These are phyloP conservation scores for Oryzias sinensis DNA, from an alignment of 2,797 vertebrate genomes.

Conservation along the genomic window DNA sequence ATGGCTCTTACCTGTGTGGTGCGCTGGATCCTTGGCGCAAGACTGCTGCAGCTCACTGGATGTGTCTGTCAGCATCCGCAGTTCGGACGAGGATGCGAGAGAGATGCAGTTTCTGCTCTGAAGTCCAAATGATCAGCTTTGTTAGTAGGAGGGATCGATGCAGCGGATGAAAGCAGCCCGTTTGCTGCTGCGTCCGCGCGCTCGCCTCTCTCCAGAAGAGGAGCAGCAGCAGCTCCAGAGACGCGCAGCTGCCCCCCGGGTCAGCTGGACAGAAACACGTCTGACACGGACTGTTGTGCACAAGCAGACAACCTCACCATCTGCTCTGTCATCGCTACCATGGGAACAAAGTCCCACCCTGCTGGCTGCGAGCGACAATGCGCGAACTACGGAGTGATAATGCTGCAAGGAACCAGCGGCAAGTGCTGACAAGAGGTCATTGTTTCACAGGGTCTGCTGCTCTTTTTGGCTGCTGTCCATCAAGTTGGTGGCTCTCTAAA, in stretches of 20 bases:
- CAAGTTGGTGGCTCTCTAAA: background rate
- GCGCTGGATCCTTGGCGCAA: constrained; percentile 40
- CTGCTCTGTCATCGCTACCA: constrained; percentile 62
- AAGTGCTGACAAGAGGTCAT: background rate
- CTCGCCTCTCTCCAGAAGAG: constrained; percentile 18
- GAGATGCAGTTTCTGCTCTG: constrained; percentile 11
- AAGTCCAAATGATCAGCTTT: constrained; percentile 7
- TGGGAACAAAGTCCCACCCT: constrained; percentile 58
- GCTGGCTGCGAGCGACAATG: constrained; percentile 17
- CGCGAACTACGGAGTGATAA: constrained; percentile 8
- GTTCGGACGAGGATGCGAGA: constrained; percentile 33
- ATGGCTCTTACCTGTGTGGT: constrained; percentile 60
- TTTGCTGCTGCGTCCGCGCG: constrained; percentile 2
- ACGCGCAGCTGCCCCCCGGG: constrained; percentile 67
- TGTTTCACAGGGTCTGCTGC: constrained; percentile 21
- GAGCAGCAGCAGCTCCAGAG: constrained; percentile 40
- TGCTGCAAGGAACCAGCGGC: constrained; percentile 4
- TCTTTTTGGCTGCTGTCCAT: constrained; percentile 1
- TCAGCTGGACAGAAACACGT: constrained; percentile 61
- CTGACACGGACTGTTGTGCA: constrained; percentile 51
- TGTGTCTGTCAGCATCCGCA: constrained; percentile 53
- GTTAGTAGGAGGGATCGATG: background rate
- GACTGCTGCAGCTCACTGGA: constrained; percentile 48
- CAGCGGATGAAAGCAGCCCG: background rate
- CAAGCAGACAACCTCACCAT: constrained; percentile 61